These are phyloP conservation scores for Pelecanus crispus DNA, from an alignment of 2,113 vertebrate genomes.

Conservation along the genomic window DNA sequence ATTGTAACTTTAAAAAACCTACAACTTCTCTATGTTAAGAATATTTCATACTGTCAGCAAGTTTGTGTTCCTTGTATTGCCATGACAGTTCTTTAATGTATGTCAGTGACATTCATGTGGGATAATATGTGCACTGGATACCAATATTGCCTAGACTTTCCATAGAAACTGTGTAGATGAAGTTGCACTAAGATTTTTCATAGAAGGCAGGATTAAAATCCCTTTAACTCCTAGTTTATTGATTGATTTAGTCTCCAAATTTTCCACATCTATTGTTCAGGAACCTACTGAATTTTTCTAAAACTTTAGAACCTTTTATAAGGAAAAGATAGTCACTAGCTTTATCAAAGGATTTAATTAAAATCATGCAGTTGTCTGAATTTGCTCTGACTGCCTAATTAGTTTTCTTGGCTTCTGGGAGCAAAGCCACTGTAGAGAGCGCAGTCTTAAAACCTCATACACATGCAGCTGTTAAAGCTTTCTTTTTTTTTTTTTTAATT, in stretches of 20 bases:
- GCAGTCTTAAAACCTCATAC: neutral
- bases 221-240: neutral
- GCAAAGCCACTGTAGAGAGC: neutral
- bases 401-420: neutral
- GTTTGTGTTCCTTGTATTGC: neutral
- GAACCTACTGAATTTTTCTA: neutral
- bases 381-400: neutral
- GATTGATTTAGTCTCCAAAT: neutral
- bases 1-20: neutral
- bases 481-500: no score
- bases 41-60: neutral
- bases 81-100: neutral
- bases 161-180: neutral
- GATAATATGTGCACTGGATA: neutral
- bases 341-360: neutral
- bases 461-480: neutral
- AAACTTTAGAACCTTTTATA: neutral
- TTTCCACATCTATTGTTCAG: neutral
- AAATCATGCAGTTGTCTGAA: neutral
- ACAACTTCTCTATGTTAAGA: neutral
- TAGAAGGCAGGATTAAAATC: neutral
- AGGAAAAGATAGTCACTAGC: neutral
- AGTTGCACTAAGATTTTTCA: neutral
- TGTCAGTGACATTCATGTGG: neutral
- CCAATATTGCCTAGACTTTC: neutral